Evolutionary conservation across 2,113 vertebrate species (phyloP).

Genomic region (Solea senegalensis): DNA sequence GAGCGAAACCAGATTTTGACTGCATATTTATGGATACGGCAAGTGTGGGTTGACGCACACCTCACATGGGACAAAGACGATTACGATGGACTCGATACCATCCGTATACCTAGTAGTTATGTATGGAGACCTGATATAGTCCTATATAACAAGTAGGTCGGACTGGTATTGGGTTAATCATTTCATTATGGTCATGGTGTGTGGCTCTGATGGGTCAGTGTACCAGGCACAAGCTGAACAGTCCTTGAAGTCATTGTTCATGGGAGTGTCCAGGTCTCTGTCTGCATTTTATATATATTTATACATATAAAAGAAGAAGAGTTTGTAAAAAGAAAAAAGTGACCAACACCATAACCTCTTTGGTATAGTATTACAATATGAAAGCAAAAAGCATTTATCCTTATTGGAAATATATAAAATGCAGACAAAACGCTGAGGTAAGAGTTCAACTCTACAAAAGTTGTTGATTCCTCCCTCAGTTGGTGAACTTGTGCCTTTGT

Average conservation of each 20-base stretch:
- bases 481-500: constrained; percentile 57
- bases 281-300: constrained; percentile 42
- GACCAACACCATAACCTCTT: not conserved
- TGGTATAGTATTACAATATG: no score
- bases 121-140: constrained; percentile 93
- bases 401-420: constrained; percentile 33
- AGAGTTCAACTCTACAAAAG: constrained; percentile 25
- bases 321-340: no score
- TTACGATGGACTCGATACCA: constrained; percentile 89
- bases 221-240: constrained; percentile 61
- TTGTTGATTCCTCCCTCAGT: constrained; percentile 33
- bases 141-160: constrained; percentile 93
- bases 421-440: constrained; percentile 49
- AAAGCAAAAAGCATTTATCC: not conserved
- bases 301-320: no score
- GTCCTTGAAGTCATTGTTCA: constrained; percentile 53
- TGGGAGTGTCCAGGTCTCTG: constrained; percentile 55
- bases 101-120: constrained; percentile 91
- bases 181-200: not conserved
- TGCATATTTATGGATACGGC: constrained; percentile 90
- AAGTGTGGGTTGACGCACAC: constrained; percentile 89
- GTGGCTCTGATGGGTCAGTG: constrained; percentile 21
- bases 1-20: constrained; percentile 82
- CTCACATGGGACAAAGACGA: constrained; percentile 87
- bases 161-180: constrained; percentile 66